Base-by-base conservation (phyloP, 2,113 vertebrate species). In the Tautogolabrus adspersus region DNA sequence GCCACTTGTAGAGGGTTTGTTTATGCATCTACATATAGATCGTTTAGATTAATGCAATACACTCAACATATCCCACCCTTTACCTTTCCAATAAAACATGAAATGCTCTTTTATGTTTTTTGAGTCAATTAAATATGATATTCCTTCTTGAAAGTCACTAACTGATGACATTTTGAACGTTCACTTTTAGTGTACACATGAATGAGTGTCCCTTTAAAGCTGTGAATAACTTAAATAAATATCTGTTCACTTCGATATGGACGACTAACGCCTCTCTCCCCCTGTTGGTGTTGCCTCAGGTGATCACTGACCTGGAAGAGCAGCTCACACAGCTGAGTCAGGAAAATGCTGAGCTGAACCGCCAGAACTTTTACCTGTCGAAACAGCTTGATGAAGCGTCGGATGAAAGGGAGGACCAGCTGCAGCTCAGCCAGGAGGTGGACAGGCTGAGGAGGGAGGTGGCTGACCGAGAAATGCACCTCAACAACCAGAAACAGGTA, bases 401-500 rank as follows among this genome's bases (percentile, higher is more conserved):
- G 0, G 96, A 98, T 0, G 97, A 98, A 79, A 94, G 86, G 0
- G 98, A 98, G 5, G 97, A 99, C 87, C 95, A 97, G 2, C 91
- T 97, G 19, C 97, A 98, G 89, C 83, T 99, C 78, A 94, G 96
- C 23, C 97, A 97, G 10, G 98, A 99, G 22, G 96, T 99, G 60
- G 97, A 98, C 85, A 95, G 97, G 46, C 96, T 99, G 65, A 96
- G 98, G 74, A 94, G 97, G 0, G 98, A 99, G 91, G 98, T 99
- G 83, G 97, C 97, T 0, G 98, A 99, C 89, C 87, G 98, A 1
- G 98, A 99, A 92, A 98, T 98, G 97, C 97, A 98, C 82, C 97
- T 99, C 54, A 99, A 97, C 92, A 99, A 98, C 89, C 98, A 99
- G 94, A 99, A 99, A 89, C 97, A 98, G 90, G 98, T 95, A 76